A percentile compares a stretch with the other conserved stretches of the same genome.
phyloP scores from a whole-genome alignment of 37 sponge, comb jelly and placozoan species.

The Beroe ovata region DNA sequence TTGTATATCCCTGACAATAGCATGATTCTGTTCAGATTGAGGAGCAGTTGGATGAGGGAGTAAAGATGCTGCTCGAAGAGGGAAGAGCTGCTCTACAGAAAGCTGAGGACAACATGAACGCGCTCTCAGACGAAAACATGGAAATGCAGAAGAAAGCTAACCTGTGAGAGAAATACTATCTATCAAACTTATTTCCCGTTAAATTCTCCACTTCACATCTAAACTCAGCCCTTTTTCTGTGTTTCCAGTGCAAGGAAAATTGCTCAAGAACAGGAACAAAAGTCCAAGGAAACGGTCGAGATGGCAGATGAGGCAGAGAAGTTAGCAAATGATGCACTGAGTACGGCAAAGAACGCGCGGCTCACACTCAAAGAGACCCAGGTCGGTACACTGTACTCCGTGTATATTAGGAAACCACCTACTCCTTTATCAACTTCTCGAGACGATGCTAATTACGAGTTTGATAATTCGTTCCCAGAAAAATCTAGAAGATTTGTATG shows the following conservation, averaged over 20 bases:
- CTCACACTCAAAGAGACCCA: constrained; percentile 42
- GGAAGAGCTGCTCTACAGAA: constrained; percentile 28
- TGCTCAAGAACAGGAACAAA: constrained; percentile 36
- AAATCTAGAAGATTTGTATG: not conserved
- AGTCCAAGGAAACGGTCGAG: constrained; percentile 21
- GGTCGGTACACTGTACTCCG: too few relatives aligned
- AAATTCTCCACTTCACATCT: too few relatives aligned
- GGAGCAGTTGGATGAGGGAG: constrained; percentile 43
- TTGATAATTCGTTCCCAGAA: too few relatives aligned
- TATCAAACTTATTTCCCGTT: too few relatives aligned
- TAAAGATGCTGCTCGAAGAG: constrained; percentile 48
- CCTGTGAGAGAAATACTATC: constrained; percentile 12
- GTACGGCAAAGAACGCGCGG: constrained; percentile 44
- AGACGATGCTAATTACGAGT: too few relatives aligned
- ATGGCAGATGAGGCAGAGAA: constrained; percentile 19
- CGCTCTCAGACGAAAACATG: constrained; percentile 46
- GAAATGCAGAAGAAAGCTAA: constrained; percentile 65
- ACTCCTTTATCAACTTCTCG: too few relatives aligned
- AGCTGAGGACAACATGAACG: constrained; percentile 66
- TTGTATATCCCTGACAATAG: too few relatives aligned
- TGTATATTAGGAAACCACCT: too few relatives aligned
- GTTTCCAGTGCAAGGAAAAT: constrained; percentile 29
- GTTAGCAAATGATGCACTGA: not conserved
- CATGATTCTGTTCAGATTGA: too few relatives aligned
- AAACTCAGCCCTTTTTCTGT: too few relatives aligned